Base-by-base conservation (phyloP, 2,888 invertebrate genomes). In the Papilio protenor region DNA sequence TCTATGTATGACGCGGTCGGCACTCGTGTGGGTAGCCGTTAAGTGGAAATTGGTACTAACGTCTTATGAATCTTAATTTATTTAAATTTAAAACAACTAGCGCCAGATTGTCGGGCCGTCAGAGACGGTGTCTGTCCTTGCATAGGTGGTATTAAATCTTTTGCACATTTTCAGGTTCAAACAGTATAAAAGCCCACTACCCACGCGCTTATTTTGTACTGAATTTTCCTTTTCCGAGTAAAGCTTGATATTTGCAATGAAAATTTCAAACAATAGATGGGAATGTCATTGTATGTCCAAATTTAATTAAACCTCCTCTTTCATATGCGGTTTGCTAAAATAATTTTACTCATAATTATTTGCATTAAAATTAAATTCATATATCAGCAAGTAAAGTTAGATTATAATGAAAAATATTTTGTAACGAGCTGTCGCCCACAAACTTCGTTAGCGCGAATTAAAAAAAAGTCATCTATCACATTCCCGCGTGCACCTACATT, bases 11-110 rank as follows among this genome's bases (percentile, higher is more conserved):
- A 2, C 6, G 11, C 23, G 23, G 23, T 18, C n/a, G n/a, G 21
- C 3, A 12, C 12, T 5, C 5, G 16, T 6, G 61, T 61, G 12
- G 11, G 0, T 23, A 27, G 12, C 12, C 23, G 27, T 16, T 27
- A 4, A 61, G 61, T 61, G 61, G 61, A 61, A 27, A 61, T 27
- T 27, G 61, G 14, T 23, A 1, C 16, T 61, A 61, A 66, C 40
- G 10, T n/a, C 66, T 1, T 21, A 40, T 40, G 66, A 33, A 33
- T 33, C 40, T 40, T 45, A 45, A 69, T 69, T 69, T 45, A 45
- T 69, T 45, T 21, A 69, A 69, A 45, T 69, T 45, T 21, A 69
- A 69, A 69, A 33, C 45, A 45, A 40, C n/a, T 45, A 45, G 66
- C 45, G 66, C 66, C 66, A n/a, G 3, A 12, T 12, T 1, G 66